A percentile compares a stretch with the other conserved stretches of the same genome.
Conservation (phyloP, 1,140 invertebrate genomes). For the Dufourea novaeangliae region DNA sequence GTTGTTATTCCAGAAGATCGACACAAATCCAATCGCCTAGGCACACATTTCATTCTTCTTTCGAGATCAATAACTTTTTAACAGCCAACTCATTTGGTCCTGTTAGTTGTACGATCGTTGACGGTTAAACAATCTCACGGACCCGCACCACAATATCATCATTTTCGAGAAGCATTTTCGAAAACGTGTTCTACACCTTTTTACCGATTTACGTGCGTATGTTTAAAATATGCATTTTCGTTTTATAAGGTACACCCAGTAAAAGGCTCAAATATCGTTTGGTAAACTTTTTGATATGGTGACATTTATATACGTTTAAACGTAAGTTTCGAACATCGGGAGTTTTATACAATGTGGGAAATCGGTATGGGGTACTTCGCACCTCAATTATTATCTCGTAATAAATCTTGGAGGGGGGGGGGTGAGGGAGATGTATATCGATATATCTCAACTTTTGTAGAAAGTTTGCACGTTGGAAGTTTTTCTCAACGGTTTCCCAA, state of each 20-base stretch:
- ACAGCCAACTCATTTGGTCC: background rate
- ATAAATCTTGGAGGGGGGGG: background rate
- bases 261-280: constrained; percentile 32
- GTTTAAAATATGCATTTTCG: constrained; percentile 10
- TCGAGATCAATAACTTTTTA: too few species aligned
- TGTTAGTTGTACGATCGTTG: background rate
- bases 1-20: too few species aligned
- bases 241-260: constrained; percentile 13
- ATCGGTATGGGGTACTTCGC: background rate
- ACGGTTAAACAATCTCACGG: background rate
- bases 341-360: background rate
- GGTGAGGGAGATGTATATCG: background rate
- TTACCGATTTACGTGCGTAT: background rate
- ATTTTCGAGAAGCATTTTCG: background rate
- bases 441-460: background rate
- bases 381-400: background rate
- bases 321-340: constrained; percentile 12
- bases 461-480: constrained; percentile 1
- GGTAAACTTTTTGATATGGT: constrained; percentile 36
- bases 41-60: background rate
- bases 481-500: background rate
- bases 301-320: constrained; percentile 35
- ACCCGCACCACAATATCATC: background rate
- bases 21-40: too few species aligned
- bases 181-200: background rate